Base-by-base conservation (phyloP, 2,113 vertebrate genomes). In the Gyps fulvus region DNA sequence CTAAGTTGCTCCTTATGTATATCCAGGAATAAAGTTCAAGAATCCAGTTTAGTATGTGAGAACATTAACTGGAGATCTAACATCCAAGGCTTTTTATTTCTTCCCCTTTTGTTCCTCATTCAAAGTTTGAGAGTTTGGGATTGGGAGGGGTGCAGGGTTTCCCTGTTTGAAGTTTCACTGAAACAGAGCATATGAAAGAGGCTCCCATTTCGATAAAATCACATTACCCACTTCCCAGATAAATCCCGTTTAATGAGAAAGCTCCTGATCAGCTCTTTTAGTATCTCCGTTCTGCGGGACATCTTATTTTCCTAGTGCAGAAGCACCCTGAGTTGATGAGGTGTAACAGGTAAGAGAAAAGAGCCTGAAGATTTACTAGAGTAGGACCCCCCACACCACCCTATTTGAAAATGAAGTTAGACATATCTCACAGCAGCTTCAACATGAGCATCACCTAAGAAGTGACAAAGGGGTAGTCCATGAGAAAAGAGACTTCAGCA, bases 91-190 rank as follows among this genome's bases (percentile, higher is more conserved):
- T 79, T 72, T 85, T 20, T 36, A 5, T 45, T 57, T 67, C 52
- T 57, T 59, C 11, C 17, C 18, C 54, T 69, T 83, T 59, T 10
- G 42, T 45, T 87, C 45, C 45, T 87, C 21, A 32, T 47, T 54
- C 6, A 9, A n/a, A 25, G 17, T 76, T 32, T 45, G 23, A 79
- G 57, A 66, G 18, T 34, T 47, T 66, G 32, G 34, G 81, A 81
- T 0, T 22, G 40, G 23, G 14, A 55, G 7, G 8, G 4, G 26
- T 34, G 12, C 12, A 58, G 11, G 4, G 10, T n/a, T 45, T 31
- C 52, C 21, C 36, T 66, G 11, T 32, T n/a, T 29, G 8, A 66
- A 45, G 11, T 77, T 66, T 34, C 42, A 87, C 23, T 80, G 36
- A 87, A 80, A 45, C 1, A 36, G 13, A 52, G 9, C 11, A 14